Base-by-base conservation (phyloP, 2,888 invertebrate species). In the Cerastis rubricosa region DNA sequence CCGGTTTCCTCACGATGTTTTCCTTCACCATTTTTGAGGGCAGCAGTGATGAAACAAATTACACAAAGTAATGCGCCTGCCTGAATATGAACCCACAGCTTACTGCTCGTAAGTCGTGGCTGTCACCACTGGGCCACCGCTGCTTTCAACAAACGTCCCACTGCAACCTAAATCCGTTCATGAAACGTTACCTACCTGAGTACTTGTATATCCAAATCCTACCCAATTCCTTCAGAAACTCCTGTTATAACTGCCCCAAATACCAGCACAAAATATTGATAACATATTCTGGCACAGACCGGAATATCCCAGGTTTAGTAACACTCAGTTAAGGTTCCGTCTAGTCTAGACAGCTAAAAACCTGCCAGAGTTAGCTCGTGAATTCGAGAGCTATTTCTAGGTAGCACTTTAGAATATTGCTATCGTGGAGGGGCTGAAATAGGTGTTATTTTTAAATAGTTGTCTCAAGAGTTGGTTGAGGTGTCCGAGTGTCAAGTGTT, bases 331-430 rank as follows among this genome's bases (percentile, higher is more conserved):
- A 63, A 51, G 72, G 57, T 73, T n/a, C 35, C 71, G 77, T 80
- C 57, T 25, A 25, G 57, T 59, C 87, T 88, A 87, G 88, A 88
- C 85, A 14, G 25, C 66, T 81, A 76, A 80, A 83, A 80, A 74
- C 67, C 40, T 54, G 35, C 49, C 43, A 29, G 74, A 82, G 65
- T 74, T 76, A 54, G 73, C 45, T 47, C 40, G 19, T 47, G 17
- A 69, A 59, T 64, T 57, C 51, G 35, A 47, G 17, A 69, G 43
- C 78, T 78, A 85, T 78, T 78, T 49, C n/a, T 8, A 70, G 22
- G 14, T 49, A 1, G 22, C 71, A 76, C 70, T 83, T 43, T 43
- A 8, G 65, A 72, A 70, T 70, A 84, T 59, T 72, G 74, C 64
- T 64, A 49, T 25, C 17, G 59, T 19, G 17, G 57, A 71, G 22